phyloP scores from a whole-genome alignment of 2,797 vertebrate species.

The Dipus sagitta region DNA sequence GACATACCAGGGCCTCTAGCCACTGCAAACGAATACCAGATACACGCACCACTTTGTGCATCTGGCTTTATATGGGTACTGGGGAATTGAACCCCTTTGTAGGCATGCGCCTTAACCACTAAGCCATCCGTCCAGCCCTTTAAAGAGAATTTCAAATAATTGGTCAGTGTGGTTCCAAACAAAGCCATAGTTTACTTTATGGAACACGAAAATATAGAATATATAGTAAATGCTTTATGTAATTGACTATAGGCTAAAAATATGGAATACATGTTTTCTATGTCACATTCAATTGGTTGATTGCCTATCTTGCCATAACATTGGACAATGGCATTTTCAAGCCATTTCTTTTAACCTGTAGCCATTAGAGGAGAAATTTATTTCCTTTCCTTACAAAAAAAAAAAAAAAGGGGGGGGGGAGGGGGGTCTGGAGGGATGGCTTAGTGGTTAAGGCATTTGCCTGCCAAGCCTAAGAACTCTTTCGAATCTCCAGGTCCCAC shows the following conservation, averaged over 20 bases:
- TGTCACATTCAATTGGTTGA: neutral
- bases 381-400: slow-evolving; percentile 28
- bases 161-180: neutral
- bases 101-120: no score
- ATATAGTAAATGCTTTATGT: slow-evolving; percentile 10
- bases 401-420: neutral
- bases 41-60: no score
- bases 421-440: no score
- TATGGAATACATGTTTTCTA: neutral
- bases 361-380: neutral
- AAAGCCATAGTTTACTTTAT: slow-evolving; percentile 38
- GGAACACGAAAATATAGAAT: neutral
- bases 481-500: no score
- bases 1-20: no score
- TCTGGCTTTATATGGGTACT: no score
- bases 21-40: no score
- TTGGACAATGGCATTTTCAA: slow-evolving; percentile 5
- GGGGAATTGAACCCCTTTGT: no score
- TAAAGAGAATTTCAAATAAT: neutral
- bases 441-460: no score
- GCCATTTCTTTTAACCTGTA: slow-evolving; percentile 50
- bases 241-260: neutral
- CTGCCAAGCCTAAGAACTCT: no score
- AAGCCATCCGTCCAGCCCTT: neutral
- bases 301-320: neutral